Percentiles rank a stretch among this genome's conserved stretches.
phyloP scores from a whole-genome alignment of 2,888 invertebrate genomes.

The Agrenia bidenticulata region DNA sequence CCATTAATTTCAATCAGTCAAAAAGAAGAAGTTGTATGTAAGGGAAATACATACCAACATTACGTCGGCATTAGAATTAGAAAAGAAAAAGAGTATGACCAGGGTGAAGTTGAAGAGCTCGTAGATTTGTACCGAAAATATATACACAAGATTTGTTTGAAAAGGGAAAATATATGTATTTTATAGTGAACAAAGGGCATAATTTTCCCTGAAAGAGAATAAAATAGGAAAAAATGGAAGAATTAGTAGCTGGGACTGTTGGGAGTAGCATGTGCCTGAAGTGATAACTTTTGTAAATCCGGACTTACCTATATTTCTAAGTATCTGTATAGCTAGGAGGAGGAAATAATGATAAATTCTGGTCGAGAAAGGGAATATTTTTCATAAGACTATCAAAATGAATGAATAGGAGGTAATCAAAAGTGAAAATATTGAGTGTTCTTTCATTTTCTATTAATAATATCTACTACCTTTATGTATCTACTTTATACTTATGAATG shows the following conservation, averaged over 20 bases:
- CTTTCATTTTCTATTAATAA: constrained; percentile 46
- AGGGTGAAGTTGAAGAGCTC: no score
- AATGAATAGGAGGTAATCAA: constrained; percentile 49
- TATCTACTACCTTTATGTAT: not conserved
- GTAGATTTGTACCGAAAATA: not conserved
- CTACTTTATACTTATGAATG: not conserved
- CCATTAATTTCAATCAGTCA: no score
- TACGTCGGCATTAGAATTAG: no score
- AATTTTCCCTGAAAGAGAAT: constrained; percentile 13
- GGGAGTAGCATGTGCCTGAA: constrained; percentile 23
- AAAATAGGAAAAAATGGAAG: constrained; percentile 14
- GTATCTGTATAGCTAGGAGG: not conserved
- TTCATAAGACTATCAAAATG: constrained; percentile 35
- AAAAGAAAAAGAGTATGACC: no score
- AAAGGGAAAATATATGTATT: constrained; percentile 12
- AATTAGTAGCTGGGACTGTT: constrained; percentile 16
- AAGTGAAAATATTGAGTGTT: constrained; percentile 50
- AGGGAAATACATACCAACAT: no score
- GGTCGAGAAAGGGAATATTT: constrained; percentile 33
- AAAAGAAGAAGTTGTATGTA: no score
- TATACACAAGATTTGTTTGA: constrained; percentile 11
- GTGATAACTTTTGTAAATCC: constrained; percentile 34
- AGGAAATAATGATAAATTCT: constrained; percentile 35
- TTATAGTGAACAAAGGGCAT: constrained; percentile 8
- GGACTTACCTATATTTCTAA: no score